Evolutionary conservation across 2,113 vertebrate genomes (phyloP).

Genomic region (Regulus satrapa): DNA sequence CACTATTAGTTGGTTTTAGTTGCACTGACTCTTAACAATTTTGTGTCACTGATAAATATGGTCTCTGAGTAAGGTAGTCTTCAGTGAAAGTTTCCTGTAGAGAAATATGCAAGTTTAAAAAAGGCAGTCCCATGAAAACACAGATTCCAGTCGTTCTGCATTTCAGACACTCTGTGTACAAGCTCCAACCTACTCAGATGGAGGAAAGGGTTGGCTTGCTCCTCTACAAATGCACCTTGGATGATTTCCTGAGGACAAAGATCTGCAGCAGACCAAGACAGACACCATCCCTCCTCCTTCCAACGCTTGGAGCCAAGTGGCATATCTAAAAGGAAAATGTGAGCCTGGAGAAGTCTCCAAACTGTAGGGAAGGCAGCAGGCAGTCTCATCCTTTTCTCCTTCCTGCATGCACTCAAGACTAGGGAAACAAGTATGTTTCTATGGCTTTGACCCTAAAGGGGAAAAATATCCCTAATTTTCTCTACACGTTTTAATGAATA

Average conservation of each 20-base stretch:
- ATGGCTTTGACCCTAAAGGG: not conserved
- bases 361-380: not conserved
- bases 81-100: not conserved
- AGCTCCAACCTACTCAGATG: rapidly evolving
- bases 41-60: not conserved
- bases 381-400: not conserved
- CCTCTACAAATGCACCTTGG: not conserved
- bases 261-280: not conserved
- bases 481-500: not conserved
- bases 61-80: not conserved
- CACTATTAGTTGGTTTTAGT: not conserved
- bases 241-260: not conserved
- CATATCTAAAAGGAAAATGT: not conserved
- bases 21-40: not conserved
- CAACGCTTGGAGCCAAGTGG: not conserved
- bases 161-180: not conserved
- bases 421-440: not conserved
- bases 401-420: not conserved
- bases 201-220: not conserved
- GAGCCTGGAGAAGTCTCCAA: not conserved
- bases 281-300: not conserved
- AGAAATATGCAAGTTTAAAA: not conserved
- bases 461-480: not conserved
- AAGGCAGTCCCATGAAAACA: not conserved
- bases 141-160: not conserved